Conservation (phyloP, 2,888 invertebrate genomes). For the Andrena minutula region DNA sequence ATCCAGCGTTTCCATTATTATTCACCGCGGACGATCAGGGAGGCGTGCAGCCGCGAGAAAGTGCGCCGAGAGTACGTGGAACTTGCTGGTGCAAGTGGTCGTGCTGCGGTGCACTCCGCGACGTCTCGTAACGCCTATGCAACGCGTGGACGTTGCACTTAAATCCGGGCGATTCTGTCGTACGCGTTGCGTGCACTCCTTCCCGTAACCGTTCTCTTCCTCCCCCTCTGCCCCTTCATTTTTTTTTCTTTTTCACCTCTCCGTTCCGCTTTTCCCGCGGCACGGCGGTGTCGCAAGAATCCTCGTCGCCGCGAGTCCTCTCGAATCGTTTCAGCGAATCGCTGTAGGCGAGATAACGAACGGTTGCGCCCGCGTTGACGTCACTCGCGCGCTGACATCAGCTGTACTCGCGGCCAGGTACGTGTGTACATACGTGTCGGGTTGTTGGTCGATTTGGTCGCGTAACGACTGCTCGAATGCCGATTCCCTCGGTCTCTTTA, state of each 20-base stretch:
- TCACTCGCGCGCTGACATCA: slow-evolving; percentile 51
- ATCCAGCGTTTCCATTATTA: slow-evolving; percentile 45
- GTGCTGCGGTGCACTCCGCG: slow-evolving; percentile 2
- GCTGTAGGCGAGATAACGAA: slow-evolving; percentile 41
- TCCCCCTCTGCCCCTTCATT: too few species aligned
- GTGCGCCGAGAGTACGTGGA: slow-evolving; percentile 27
- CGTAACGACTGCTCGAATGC: slow-evolving; percentile 9
- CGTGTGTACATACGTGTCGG: slow-evolving; percentile 17
- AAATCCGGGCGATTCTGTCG: too few species aligned
- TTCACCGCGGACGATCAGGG: slow-evolving; percentile 44
- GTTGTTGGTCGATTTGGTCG: slow-evolving; percentile 22
- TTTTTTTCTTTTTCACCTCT: too few species aligned
- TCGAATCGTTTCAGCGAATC: slow-evolving; percentile 24
- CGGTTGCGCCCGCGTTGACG: slow-evolving; percentile 40
- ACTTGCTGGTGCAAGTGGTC: neutral
- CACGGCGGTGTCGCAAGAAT: neutral
- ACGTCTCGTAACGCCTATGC: slow-evolving; percentile 24
- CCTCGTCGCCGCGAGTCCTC: neutral
- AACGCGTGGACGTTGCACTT: slow-evolving; percentile 21
- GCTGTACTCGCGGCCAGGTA: slow-evolving; percentile 39
- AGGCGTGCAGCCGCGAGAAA: slow-evolving; percentile 44
- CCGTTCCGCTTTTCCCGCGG: too few species aligned
- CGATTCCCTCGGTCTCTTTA: neutral
- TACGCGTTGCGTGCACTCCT: too few species aligned
- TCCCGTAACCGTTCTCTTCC: too few species aligned